These are phyloP conservation scores for Calephelis perditalis DNA, from an alignment of 2,888 invertebrate species.

Conservation along the genomic window DNA sequence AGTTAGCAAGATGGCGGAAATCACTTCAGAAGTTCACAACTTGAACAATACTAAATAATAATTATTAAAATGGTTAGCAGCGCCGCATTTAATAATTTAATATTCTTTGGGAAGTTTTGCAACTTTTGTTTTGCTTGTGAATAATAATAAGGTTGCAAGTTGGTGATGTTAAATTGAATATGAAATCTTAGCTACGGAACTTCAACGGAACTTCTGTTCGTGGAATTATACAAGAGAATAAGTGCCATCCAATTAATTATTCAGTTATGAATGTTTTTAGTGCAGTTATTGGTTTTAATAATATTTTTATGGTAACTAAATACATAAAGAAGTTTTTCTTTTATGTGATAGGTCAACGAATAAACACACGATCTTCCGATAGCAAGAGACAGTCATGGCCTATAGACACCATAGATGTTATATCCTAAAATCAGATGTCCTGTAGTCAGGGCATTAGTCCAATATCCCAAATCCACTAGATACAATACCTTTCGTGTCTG, in stretches of 20 bases:
- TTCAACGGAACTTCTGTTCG: neutral
- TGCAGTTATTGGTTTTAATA: neutral
- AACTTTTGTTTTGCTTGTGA: constrained; percentile 1
- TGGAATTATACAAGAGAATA: neutral
- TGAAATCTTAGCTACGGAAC: neutral
- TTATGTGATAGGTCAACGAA: too few relatives aligned
- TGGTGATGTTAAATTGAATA: neutral
- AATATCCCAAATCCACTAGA: too few relatives aligned
- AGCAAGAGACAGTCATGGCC: too few relatives aligned
- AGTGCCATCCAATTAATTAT: neutral
- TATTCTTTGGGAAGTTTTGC: neutral
- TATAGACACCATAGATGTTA: too few relatives aligned
- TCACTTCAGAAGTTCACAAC: neutral
- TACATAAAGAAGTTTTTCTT: too few relatives aligned
- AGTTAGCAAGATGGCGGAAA: neutral
- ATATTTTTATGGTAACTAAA: too few relatives aligned
- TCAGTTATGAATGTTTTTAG: neutral
- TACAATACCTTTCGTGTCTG: too few relatives aligned
- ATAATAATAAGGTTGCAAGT: constrained; percentile 1
- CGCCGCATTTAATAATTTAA: constrained; percentile 2
- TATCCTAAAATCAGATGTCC: neutral
- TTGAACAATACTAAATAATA: neutral
- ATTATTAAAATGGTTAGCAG: neutral
- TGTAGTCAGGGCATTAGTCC: neutral
- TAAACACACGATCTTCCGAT: too few relatives aligned